Percentiles rank a stretch among this genome's conserved stretches.
phyloP scores from a whole-genome alignment of 1,140 invertebrate genomes.

The Epicauta chinensis region DNA sequence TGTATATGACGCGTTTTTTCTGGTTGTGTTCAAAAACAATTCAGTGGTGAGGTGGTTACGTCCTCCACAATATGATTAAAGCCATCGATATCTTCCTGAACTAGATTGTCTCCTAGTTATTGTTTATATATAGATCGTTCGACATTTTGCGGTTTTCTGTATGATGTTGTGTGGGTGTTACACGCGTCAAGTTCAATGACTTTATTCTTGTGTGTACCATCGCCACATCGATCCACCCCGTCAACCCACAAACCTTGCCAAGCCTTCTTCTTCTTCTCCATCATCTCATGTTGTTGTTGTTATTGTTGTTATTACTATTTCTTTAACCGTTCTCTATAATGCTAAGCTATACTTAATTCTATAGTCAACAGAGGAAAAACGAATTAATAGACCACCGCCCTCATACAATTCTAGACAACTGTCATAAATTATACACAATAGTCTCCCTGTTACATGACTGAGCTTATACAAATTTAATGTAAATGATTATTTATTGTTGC shows the following conservation, averaged over 20 bases:
- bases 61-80: too few species aligned
- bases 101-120: too few species aligned
- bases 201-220: constrained; percentile 1
- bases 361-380: not conserved
- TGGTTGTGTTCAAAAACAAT: too few species aligned
- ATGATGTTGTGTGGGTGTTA: constrained; percentile 7
- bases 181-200: constrained; percentile 20
- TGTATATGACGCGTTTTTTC: too few species aligned
- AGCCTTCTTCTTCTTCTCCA: constrained; percentile 13
- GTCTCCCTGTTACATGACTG: constrained; percentile 7
- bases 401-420: constrained; percentile 8
- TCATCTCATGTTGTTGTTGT: not conserved
- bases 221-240: constrained; percentile 17
- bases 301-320: too few species aligned
- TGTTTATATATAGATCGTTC: too few species aligned
- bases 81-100: too few species aligned
- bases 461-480: constrained; percentile 9
- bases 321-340: too few species aligned
- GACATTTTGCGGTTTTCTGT: constrained; percentile 1
- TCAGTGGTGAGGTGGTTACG: too few species aligned
- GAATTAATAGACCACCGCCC: constrained; percentile 12
- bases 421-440: constrained; percentile 12
- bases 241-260: constrained; percentile 17
- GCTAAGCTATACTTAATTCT: constrained; percentile 9
- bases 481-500: constrained; percentile 15